Evolutionary conservation across 2,113 vertebrate species (phyloP).

Genomic region (Leucoraja erinaceus): DNA sequence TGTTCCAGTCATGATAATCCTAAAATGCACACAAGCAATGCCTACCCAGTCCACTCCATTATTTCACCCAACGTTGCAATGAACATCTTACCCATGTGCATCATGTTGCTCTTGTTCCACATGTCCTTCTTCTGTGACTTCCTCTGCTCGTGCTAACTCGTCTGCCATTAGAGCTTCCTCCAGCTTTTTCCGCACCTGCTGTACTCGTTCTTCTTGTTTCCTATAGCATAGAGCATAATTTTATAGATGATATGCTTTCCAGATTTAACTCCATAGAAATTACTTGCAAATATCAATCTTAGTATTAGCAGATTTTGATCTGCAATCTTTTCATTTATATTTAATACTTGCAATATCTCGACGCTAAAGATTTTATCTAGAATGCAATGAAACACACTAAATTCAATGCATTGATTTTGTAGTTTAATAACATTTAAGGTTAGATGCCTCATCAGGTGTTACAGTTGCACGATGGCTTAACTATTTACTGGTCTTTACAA

Average conservation of each 20-base stretch:
- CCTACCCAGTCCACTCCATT: neutral
- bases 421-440: neutral
- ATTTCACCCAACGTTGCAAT: neutral
- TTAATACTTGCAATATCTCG: no score
- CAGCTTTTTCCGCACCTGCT: constrained; percentile 75
- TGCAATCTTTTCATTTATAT: no score
- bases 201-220: constrained; percentile 83
- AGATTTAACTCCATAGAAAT: neutral
- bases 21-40: neutral
- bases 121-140: constrained; percentile 56
- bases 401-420: neutral
- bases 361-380: neutral
- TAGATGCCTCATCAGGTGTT: neutral
- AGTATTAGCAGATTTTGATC: neutral
- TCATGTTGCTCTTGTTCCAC: constrained; percentile 58
- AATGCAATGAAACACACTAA: neutral
- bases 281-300: neutral
- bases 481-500: neutral
- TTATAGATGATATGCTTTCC: neutral
- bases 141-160: constrained; percentile 68
- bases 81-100: constrained; percentile 54
- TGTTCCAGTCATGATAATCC: neutral
- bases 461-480: neutral
- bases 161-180: constrained; percentile 86
- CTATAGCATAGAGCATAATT: constrained; percentile 48